A percentile compares a stretch with the other conserved stretches of the same genome.
These are phyloP conservation scores for Drosophila mauritiana DNA, from an alignment of 1,140 invertebrate species.

Conservation along the genomic window DNA sequence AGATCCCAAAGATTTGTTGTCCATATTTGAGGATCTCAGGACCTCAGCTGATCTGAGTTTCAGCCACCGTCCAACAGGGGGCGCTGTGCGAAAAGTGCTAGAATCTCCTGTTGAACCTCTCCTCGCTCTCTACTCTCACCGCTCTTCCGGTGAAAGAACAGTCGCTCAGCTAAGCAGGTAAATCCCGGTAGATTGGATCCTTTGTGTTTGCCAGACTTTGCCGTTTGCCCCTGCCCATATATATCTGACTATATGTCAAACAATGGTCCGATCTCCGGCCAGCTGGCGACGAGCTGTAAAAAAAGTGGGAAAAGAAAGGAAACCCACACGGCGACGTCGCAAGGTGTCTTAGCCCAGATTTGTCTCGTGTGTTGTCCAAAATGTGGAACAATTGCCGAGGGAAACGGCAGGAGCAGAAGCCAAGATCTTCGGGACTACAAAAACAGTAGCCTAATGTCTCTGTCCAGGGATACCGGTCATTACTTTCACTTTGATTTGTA, in stretches of 20 bases:
- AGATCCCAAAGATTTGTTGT: background rate
- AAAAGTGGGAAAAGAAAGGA: conserved; percentile 51
- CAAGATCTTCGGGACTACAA: conserved; percentile 21
- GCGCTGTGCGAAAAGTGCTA: conserved; percentile 6
- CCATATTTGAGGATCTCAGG: background rate
- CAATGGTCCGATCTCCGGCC: conserved; percentile 47
- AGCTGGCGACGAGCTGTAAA: conserved; percentile 37
- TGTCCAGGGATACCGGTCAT: conserved; percentile 61
- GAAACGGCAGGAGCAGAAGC: conserved; percentile 12
- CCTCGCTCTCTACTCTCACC: background rate
- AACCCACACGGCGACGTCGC: conserved; percentile 68
- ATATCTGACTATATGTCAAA: conserved; percentile 25
- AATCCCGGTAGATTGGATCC: conserved; percentile 33
- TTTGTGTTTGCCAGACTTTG: conserved; percentile 28
- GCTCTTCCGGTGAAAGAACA: conserved; percentile 35
- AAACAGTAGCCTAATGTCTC: conserved; percentile 79
- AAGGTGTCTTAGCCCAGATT: conserved; percentile 81
- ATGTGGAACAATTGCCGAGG: conserved; percentile 38
- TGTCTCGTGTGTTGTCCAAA: conserved; percentile 75
- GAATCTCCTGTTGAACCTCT: conserved; percentile 43
- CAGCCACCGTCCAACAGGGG: conserved; percentile 12
- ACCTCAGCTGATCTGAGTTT: conserved; percentile 2
- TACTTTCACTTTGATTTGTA: conserved; percentile 79
- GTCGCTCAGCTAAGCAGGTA: conserved; percentile 48
- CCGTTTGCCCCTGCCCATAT: conserved; percentile 16